These are phyloP conservation scores for Pampusana beccarii DNA, from an alignment of 2,113 vertebrate genomes.

Conservation along the genomic window DNA sequence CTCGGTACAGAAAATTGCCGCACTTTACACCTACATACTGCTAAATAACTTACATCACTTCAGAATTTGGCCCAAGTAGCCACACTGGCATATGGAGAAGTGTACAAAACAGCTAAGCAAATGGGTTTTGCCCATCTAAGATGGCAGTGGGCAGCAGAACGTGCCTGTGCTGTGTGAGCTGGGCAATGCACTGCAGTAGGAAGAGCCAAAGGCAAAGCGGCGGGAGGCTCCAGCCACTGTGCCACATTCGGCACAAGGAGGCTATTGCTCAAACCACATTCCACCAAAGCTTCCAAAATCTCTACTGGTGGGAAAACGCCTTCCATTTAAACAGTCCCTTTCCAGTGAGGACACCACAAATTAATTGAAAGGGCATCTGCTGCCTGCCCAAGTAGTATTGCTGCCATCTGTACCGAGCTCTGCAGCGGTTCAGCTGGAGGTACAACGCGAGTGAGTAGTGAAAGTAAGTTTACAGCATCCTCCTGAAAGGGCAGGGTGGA, in stretches of 20 bases:
- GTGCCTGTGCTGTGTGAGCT: not conserved
- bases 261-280: not conserved
- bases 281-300: not conserved
- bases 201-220: not conserved
- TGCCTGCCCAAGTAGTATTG: not conserved
- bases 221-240: not conserved
- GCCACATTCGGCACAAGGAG: rapidly evolving
- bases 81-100: not conserved
- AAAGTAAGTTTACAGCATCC: conserved; percentile 17
- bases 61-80: not conserved
- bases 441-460: not conserved
- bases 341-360: not conserved
- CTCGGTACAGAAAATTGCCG: not conserved
- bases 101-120: not conserved
- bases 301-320: not conserved
- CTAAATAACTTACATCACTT: not conserved
- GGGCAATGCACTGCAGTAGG: not conserved
- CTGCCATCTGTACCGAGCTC: not conserved
- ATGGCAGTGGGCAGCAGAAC: not conserved
- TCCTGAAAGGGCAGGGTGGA: conserved; percentile 25
- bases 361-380: not conserved
- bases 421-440: not conserved
- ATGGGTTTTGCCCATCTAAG: not conserved
- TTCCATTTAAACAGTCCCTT: not conserved
- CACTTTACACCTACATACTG: conserved; percentile 26